Conservation (phyloP, 2,113 vertebrate genomes). For the Austrofundulus limnaeus region DNA sequence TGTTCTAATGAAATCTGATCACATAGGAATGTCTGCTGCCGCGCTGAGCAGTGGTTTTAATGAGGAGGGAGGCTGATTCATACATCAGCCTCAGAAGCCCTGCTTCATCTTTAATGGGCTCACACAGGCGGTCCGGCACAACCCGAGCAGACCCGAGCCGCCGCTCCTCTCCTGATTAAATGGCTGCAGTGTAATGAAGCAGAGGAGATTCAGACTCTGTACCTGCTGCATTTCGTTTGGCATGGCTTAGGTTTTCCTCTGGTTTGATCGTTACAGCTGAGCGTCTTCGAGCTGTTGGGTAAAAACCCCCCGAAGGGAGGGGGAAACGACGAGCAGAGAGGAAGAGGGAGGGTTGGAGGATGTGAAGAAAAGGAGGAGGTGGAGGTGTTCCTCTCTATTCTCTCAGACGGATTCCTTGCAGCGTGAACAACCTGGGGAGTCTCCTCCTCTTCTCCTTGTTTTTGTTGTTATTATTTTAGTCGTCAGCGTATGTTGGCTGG, state of each 20-base stretch:
- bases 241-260: neutral
- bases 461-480: neutral
- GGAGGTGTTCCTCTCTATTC: slow-evolving; percentile 29
- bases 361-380: slow-evolving; percentile 12
- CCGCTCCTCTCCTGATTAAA: slow-evolving; percentile 33
- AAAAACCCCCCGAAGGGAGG: slow-evolving; percentile 41
- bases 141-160: slow-evolving; percentile 22
- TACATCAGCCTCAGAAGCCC: slow-evolving; percentile 19
- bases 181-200: slow-evolving; percentile 56
- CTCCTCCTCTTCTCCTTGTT: neutral
- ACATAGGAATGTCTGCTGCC: neutral
- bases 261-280: slow-evolving; percentile 27
- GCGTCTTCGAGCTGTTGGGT: slow-evolving; percentile 46
- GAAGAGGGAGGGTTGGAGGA: slow-evolving; percentile 1
- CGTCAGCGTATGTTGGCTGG: slow-evolving; percentile 1
- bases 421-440: slow-evolving; percentile 18
- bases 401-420: slow-evolving; percentile 39
- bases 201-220: slow-evolving; percentile 17
- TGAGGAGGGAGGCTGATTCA: slow-evolving; percentile 23
- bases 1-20: neutral
- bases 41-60: slow-evolving; percentile 6
- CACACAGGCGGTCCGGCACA: slow-evolving; percentile 40
- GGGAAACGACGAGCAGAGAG: slow-evolving; percentile 15
- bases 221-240: slow-evolving; percentile 45
- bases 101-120: slow-evolving; percentile 50